phyloP scores from a whole-genome alignment of 2,888 invertebrate species.

The Diabrotica balteata region DNA sequence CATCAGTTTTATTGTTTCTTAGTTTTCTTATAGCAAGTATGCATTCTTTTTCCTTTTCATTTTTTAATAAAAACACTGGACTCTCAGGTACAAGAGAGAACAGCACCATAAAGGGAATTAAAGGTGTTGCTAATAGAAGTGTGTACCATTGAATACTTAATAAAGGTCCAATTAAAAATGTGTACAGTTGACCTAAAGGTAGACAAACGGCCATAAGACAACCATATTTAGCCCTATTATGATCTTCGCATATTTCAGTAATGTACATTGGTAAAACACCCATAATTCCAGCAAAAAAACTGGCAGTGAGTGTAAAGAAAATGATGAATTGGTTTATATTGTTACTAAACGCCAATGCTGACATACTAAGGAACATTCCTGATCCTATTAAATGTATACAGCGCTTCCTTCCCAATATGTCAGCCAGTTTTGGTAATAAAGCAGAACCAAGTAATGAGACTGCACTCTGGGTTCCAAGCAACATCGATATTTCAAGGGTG shows the following conservation, averaged over 20 bases:
- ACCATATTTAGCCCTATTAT: conserved; percentile 7
- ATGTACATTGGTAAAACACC: conserved; percentile 5
- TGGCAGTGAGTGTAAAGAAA: neutral
- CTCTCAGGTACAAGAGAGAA: conserved; percentile 3
- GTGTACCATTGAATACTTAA: neutral
- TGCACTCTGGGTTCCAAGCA: neutral
- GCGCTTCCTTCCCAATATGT: neutral
- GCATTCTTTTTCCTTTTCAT: conserved; percentile 1
- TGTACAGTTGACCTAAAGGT: conserved; percentile 1
- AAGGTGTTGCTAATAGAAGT: neutral
- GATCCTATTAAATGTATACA: conserved; percentile 4
- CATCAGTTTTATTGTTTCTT: conserved; percentile 6
- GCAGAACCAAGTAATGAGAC: conserved; percentile 3
- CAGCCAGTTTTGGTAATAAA: neutral
- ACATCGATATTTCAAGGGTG: neutral
- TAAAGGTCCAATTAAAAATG: neutral
- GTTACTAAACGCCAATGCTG: conserved; percentile 1
- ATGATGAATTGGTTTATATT: conserved; percentile 1
- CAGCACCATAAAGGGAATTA: neutral
- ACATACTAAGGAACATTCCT: neutral
- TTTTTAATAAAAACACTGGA: neutral
- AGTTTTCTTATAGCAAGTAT: neutral
- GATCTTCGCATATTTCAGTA: conserved; percentile 7
- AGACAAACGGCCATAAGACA: conserved; percentile 3
- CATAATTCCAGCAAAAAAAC: neutral